Conservation (phyloP, 2,113 vertebrate species). For the Stercorarius parasiticus region DNA sequence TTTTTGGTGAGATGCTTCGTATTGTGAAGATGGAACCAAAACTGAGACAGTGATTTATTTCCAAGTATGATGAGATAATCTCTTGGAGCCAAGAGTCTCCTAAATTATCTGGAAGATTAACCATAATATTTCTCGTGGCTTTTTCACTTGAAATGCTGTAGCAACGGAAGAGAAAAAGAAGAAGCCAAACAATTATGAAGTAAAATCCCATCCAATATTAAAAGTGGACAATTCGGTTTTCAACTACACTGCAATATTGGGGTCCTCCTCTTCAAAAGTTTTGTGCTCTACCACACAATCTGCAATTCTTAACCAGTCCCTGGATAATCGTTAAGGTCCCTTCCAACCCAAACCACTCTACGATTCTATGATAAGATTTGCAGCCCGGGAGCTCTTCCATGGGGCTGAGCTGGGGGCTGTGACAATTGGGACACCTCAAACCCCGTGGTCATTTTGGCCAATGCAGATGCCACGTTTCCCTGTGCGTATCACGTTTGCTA, state of each 20-base stretch:
- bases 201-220: background rate
- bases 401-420: background rate
- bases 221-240: background rate
- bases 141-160: background rate
- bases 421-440: background rate
- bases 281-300: background rate
- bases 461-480: background rate
- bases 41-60: background rate
- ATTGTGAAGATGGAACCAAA: background rate
- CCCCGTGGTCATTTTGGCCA: background rate
- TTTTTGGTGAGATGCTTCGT: background rate
- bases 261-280: background rate
- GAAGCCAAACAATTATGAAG: background rate
- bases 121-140: background rate
- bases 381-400: background rate
- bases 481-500: fast-evolving
- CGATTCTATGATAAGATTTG: background rate
- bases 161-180: background rate
- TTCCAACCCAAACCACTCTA: background rate
- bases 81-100: background rate
- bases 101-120: background rate
- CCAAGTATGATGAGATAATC: background rate
- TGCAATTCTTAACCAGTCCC: background rate
- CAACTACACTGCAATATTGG: background rate
- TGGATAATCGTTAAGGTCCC: background rate